Evolutionary conservation across 2,888 invertebrate species (phyloP), one percentile per base, ranked within the genome.

Genomic region (Cephus nigrinus): DNA sequence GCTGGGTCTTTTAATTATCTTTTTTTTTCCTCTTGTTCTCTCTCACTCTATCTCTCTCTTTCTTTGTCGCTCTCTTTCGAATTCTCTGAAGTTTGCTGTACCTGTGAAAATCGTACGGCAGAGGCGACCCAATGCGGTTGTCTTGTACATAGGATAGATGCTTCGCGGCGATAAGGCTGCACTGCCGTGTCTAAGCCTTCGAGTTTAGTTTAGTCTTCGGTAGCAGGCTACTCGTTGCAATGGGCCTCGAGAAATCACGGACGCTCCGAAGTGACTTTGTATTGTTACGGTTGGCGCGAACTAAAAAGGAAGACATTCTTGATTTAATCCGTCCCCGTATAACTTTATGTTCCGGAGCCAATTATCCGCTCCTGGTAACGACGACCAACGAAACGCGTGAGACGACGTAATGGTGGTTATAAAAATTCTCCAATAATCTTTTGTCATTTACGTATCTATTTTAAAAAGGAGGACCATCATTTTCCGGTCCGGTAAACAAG

Each of bases 1-100:
- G 55, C 55, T 55, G 23, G 55, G 55, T 55, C 55, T 55, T 55
- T 55, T 55, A 55, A 55, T 55, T 55, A 55, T 23, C 77, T 75
- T 69, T 77, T 74, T 77, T 74, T 74, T 68, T 73, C 35, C n/a
- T 33, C 34, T 31, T 76, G 12, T 15, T 69, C 36, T 40, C 32
- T 69, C 74, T 75, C 71, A 15, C 12, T 34, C 34, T 30, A 2
- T 15, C n/a, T 75, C 40, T 30, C 5, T 34, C n/a, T 12, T 5
- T 33, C 30, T 9, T 35, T 74, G n/a, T 33, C 74, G 11, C 15
- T 33, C 74, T n/a, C n/a, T 30, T 11, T 34, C 74, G 23, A 23
- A 33, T 15, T 71, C 55, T 23, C 55, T 15, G 55, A 55, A 55
- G 55, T 5, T 23, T 55, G 55, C 5, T 55, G 23, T 55, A 23